Percentiles rank a stretch among this genome's conserved stretches.
Conservation (phyloP, 2,797 vertebrate genomes). For the Melanogrammus aeglefinus region DNA sequence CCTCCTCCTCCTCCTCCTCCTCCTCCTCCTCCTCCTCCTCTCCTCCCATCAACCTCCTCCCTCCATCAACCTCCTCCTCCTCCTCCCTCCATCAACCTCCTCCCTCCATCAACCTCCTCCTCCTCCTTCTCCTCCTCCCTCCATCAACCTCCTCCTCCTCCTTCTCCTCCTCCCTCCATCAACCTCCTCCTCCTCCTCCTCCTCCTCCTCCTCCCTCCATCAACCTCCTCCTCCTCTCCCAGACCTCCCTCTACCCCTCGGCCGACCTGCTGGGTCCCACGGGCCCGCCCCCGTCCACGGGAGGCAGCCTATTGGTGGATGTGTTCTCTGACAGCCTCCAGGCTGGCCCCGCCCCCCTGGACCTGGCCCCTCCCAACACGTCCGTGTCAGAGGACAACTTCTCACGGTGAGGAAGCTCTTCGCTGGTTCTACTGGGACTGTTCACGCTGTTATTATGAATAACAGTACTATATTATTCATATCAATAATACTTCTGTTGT, state of each 20-base stretch:
- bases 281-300: conserved; percentile 68
- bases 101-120: neutral
- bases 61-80: no score
- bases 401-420: conserved; percentile 72
- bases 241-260: conserved; percentile 90
- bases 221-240: conserved; percentile 15
- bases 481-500: no score
- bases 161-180: conserved; percentile 1
- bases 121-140: no score
- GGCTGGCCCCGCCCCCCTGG: conserved; percentile 33
- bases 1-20: conserved; percentile 50
- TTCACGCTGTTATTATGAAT: neutral
- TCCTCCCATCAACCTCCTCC: neutral
- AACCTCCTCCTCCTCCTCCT: neutral
- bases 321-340: conserved; percentile 84
- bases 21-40: conserved; percentile 30
- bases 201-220: no score
- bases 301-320: conserved; percentile 85
- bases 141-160: neutral
- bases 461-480: neutral
- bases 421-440: neutral
- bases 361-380: conserved; percentile 65
- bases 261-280: conserved; percentile 85
- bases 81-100: conserved; percentile 40
- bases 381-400: conserved; percentile 84